Percentiles rank a stretch among this genome's conserved stretches.
Evolutionary conservation across 2,888 invertebrate species (phyloP).

Genomic region (Idaea straminata): DNA sequence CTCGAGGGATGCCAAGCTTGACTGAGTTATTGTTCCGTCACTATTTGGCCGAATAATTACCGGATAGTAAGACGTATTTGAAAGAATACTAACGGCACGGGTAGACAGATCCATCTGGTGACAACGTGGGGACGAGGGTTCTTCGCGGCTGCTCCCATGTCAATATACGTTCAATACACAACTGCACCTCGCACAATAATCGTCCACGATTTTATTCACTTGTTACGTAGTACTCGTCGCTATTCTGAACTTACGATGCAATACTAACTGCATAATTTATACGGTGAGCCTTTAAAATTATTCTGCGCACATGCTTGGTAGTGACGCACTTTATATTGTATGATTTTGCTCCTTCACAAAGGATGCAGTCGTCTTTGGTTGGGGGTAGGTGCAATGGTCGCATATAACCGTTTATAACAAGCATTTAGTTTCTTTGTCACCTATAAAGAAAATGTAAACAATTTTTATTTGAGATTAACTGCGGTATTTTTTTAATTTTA

Average conservation of each 20-base stretch:
- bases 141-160: constrained; percentile 75
- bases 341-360: constrained; percentile 31
- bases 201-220: constrained; percentile 69
- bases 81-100: constrained; percentile 63
- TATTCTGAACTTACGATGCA: constrained; percentile 59
- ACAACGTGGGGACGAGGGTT: constrained; percentile 76
- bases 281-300: constrained; percentile 44
- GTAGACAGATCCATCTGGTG: constrained; percentile 73
- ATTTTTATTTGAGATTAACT: background rate
- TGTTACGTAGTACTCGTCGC: constrained; percentile 61
- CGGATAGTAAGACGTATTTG: constrained; percentile 21
- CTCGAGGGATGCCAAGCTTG: constrained; percentile 15
- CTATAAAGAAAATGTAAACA: background rate
- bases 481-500: background rate
- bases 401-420: background rate
- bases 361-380: constrained; percentile 16
- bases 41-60: constrained; percentile 26
- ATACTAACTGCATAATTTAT: constrained; percentile 58
- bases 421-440: background rate
- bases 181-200: constrained; percentile 59
- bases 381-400: constrained; percentile 10
- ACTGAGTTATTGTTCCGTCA: constrained; percentile 16
- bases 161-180: constrained; percentile 58
- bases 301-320: constrained; percentile 50
- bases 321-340: constrained; percentile 43